Base-by-base conservation (phyloP, 2,113 vertebrate species). In the Lucifuga dentata region DNA sequence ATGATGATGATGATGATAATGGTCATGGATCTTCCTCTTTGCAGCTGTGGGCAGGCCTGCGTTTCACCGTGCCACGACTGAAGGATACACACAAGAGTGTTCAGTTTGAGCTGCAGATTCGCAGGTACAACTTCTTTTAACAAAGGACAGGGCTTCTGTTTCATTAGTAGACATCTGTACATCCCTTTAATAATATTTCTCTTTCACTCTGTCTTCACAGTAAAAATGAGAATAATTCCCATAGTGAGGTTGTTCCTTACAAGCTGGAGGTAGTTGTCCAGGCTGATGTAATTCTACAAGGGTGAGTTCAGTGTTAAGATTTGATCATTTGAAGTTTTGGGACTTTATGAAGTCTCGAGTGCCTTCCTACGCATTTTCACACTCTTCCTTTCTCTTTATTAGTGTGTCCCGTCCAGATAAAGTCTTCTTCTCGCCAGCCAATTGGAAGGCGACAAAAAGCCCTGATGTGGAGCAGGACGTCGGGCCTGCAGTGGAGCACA, bases 161-260 rank as follows among this genome's bases (percentile, higher is more conserved):
- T 36, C n/a, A 36, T 8, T 0, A 11, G 21, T 9, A n/a, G 11
- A 38, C 11, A 51, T 15, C n/a, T 39, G 15, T 19, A 12, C 49
- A 35, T 8, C 32, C 38, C 19, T 44, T 1, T 1, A 32, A 49
- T 44, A 45, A 56, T 39, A 1, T 75, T 41, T 58, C 23, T 9
- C 1, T 20, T 33, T 49, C 16, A 52, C 39, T 74, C 7, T 51
- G 48, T 63, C 73, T 90, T 68, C 63, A 40, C 90, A 98, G 96
- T 86, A 97, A 97, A 93, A 98, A 98, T 77, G 93, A 94, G 84
- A 97, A 97, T 71, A 97, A 97, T 69, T 98, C 96, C 1, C 93
- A 94, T 29, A 98, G 96, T 10, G 94, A 95, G n/a, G 57, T 94
- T 55, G 93, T 93, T 2, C 77, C 91, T 8, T 93, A 94, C 72